Evolutionary conservation across 2,797 vertebrate genomes (phyloP).

Genomic region (Xenentodon cancila): DNA sequence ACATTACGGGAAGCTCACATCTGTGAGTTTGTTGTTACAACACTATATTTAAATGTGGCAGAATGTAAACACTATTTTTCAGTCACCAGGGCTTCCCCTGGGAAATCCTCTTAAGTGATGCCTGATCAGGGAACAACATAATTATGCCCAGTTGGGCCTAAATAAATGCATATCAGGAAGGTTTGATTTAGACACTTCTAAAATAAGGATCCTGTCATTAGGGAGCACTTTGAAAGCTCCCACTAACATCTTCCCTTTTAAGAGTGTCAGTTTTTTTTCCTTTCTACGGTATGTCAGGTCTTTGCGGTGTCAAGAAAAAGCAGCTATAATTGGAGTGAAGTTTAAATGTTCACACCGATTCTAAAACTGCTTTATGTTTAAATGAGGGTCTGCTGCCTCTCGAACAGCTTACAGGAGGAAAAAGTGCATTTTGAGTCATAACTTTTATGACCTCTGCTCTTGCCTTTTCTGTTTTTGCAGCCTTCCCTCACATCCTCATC

Average conservation of each 20-base stretch:
- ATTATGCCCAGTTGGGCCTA: conserved; percentile 46
- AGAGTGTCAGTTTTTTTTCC: conserved; percentile 9
- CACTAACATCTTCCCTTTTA: conserved; percentile 37
- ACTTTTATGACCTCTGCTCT: conserved; percentile 62
- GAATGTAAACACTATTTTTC: conserved; percentile 49
- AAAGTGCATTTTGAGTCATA: conserved; percentile 48
- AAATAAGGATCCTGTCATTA: conserved; percentile 65
- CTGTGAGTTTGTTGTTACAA: conserved; percentile 48
- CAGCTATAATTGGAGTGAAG: conserved; percentile 29
- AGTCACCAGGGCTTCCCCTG: conserved; percentile 59
- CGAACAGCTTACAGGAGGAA: conserved; percentile 35
- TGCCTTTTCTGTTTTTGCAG: conserved; percentile 52
- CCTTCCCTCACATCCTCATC: conserved; percentile 53
- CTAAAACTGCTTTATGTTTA: conserved; percentile 50
- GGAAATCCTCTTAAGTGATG: conserved; percentile 50
- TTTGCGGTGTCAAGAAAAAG: conserved; percentile 41
- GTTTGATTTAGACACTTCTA: conserved; percentile 34
- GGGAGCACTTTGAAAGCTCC: conserved; percentile 22
- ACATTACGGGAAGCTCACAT: conserved; percentile 23
- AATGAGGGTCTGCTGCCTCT: conserved; percentile 38
- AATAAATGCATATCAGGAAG: conserved; percentile 40
- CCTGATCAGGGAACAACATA: conserved; percentile 29
- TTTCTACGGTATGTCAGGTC: conserved; percentile 3
- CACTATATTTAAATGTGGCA: conserved; percentile 63
- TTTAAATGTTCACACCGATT: conserved; percentile 24